Conservation (phyloP, 2,113 vertebrate genomes). For the Menura novaehollandiae region DNA sequence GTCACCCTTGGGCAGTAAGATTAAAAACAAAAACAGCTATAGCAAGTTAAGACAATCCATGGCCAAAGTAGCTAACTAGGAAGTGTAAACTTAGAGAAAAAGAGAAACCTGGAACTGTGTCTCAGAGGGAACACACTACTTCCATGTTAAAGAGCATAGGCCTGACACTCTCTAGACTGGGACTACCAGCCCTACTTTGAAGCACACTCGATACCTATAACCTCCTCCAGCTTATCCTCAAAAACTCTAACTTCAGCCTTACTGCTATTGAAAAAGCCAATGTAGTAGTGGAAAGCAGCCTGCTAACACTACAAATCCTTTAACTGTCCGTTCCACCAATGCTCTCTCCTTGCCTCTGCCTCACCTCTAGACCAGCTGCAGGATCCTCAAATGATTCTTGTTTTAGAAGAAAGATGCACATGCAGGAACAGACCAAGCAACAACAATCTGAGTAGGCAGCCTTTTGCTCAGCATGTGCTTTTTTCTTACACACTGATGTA, state of each 20-base stretch:
- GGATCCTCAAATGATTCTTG: not conserved
- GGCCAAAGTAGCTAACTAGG: not conserved
- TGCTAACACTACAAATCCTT: not conserved
- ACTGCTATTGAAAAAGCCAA: not conserved
- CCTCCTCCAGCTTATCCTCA: not conserved
- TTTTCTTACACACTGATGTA: not conserved
- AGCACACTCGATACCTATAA: not conserved
- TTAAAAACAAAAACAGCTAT: not conserved
- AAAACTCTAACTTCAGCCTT: not conserved
- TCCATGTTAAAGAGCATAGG: not conserved
- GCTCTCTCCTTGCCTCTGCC: not conserved
- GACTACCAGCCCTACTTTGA: not conserved
- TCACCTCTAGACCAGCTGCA: not conserved
- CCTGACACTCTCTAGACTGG: not conserved
- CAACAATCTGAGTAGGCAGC: not conserved
- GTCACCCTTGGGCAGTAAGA: not conserved
- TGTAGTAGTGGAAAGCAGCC: not conserved
- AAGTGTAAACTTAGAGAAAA: not conserved
- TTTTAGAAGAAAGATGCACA: not conserved
- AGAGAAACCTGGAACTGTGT: not conserved
- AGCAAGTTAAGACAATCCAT: not conserved
- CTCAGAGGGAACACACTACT: not conserved
- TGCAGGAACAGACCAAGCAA: not conserved
- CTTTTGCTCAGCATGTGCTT: not conserved
- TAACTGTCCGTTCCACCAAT: not conserved